Percentiles rank a stretch among this genome's conserved stretches.
Conservation (phyloP, 2,113 vertebrate species). For the Solea solea region DNA sequence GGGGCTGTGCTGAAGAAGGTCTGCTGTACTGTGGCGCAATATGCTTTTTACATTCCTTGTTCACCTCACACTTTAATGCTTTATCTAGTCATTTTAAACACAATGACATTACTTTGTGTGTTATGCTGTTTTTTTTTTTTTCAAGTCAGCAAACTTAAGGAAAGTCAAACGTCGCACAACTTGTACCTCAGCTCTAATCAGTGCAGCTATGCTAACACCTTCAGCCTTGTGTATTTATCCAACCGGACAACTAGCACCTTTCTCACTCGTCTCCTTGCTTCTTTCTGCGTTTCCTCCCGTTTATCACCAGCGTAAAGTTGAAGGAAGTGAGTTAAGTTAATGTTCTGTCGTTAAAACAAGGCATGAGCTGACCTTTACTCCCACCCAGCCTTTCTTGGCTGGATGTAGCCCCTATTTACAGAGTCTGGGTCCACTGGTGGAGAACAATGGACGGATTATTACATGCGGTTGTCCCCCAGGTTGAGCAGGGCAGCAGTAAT, state of each 20-base stretch:
- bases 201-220: not conserved
- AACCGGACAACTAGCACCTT: slow-evolving; percentile 19
- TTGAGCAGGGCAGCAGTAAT: slow-evolving; percentile 69
- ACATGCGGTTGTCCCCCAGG: slow-evolving; percentile 54
- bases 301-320: slow-evolving; percentile 82
- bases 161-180: slow-evolving; percentile 6
- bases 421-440: slow-evolving; percentile 70
- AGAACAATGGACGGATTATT: slow-evolving; percentile 80
- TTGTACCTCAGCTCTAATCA: slow-evolving; percentile 5
- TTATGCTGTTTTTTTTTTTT: slow-evolving; percentile 6
- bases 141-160: not conserved
- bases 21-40: slow-evolving; percentile 12
- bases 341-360: slow-evolving; percentile 85
- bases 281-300: slow-evolving; percentile 76
- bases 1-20: slow-evolving; percentile 4
- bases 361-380: slow-evolving; percentile 75
- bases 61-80: slow-evolving; percentile 24
- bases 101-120: not conserved
- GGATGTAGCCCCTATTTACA: slow-evolving; percentile 60
- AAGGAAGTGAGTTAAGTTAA: slow-evolving; percentile 91
- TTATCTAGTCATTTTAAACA: slow-evolving; percentile 30
- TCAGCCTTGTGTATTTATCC: not conserved
- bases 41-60: not conserved
- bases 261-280: slow-evolving; percentile 27
- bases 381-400: slow-evolving; percentile 53